Conservation (phyloP, 2,888 invertebrate species). For the Leptopilina drosophilae region DNA sequence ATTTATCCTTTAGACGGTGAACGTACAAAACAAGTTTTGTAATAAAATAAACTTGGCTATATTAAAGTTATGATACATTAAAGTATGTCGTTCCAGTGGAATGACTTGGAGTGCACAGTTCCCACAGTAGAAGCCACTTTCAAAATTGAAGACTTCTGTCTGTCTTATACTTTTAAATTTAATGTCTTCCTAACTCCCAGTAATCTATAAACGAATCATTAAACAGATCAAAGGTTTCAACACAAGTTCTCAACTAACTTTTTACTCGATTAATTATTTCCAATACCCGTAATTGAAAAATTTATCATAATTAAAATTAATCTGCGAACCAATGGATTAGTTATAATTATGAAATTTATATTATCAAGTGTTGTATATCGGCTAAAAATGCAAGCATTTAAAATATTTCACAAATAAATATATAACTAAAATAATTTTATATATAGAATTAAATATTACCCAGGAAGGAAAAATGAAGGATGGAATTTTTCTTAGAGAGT, state of each 20-base stretch:
- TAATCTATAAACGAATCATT: not conserved
- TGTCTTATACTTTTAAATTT: not conserved
- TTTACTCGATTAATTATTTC: conserved; percentile 9
- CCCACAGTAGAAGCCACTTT: conserved; percentile 24
- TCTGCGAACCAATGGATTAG: not conserved
- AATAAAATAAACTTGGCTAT: conserved; percentile 29
- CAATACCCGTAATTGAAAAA: not conserved
- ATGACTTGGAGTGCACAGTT: conserved; percentile 15
- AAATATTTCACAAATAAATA: not conserved
- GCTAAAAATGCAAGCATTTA: not conserved
- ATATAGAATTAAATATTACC: not conserved
- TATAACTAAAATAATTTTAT: not conserved
- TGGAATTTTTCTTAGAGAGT: not conserved
- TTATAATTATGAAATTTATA: not conserved
- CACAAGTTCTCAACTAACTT: not conserved
- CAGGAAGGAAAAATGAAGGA: conserved; percentile 12
- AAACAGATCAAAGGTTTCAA: conserved; percentile 12
- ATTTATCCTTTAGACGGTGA: conserved; percentile 7
- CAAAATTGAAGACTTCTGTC: not conserved
- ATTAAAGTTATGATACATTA: conserved; percentile 26
- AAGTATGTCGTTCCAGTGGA: conserved; percentile 32
- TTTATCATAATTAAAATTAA: conserved; percentile 4
- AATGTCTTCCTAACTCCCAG: not conserved
- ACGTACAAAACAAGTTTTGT: conserved; percentile 27
- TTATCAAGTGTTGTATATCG: not conserved